These are phyloP conservation scores for Hirudo medicinalis DNA, from an alignment of 1,140 invertebrate species.

Conservation along the genomic window DNA sequence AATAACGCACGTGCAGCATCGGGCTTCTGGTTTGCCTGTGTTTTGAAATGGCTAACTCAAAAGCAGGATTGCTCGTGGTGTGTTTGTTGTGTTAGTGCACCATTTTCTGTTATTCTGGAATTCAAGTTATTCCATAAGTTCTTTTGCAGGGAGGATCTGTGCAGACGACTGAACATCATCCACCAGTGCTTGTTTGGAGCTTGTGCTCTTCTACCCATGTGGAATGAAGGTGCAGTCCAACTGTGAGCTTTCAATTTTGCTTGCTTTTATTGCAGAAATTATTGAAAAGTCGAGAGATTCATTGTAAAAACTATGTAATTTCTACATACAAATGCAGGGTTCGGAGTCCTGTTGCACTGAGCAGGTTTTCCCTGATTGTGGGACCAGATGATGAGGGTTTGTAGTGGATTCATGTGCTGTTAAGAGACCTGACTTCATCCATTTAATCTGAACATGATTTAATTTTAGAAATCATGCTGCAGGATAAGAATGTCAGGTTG, in stretches of 20 bases:
- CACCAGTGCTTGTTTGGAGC: conserved; percentile 46
- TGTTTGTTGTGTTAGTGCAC: not conserved
- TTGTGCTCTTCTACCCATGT: conserved; percentile 48
- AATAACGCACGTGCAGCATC: not conserved
- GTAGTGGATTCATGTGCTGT: not conserved
- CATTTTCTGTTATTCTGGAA: not conserved
- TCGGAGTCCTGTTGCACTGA: conserved; percentile 28
- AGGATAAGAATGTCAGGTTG: conserved; percentile 49
- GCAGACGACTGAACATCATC: conserved; percentile 44
- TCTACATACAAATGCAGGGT: conserved; percentile 25
- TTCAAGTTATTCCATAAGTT: not conserved
- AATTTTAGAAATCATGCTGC: conserved; percentile 28
- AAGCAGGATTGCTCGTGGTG: not conserved
- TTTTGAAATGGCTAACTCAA: not conserved
- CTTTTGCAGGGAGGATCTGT: conserved; percentile 42
- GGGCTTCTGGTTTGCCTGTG: not conserved
- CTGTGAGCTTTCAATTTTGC: conserved; percentile 40
- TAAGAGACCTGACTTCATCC: not conserved
- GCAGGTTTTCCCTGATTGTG: conserved; percentile 12
- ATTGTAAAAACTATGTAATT: not conserved
- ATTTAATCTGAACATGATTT: conserved; percentile 19
- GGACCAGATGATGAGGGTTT: conserved; percentile 19
- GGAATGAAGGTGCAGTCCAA: conserved; percentile 46
- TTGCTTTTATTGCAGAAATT: not conserved
- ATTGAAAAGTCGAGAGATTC: not conserved